A percentile compares a stretch with the other conserved stretches of the same genome.
These are phyloP conservation scores for Ephialtes manifestator DNA, from an alignment of 2,888 invertebrate species.

Conservation along the genomic window DNA sequence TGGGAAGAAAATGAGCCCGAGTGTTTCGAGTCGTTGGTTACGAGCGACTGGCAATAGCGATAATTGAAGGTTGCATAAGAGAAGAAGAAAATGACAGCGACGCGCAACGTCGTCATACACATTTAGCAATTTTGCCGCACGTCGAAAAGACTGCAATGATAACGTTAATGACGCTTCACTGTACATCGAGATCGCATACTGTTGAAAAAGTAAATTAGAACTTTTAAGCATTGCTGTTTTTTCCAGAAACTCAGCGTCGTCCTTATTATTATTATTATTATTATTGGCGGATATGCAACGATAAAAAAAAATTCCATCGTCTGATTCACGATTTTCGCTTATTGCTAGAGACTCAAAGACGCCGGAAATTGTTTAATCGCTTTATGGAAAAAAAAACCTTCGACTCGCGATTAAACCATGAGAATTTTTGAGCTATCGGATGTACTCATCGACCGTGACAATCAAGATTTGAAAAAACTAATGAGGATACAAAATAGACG, in stretches of 20 bases:
- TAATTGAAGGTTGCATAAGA: conserved; percentile 69
- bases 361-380: neutral
- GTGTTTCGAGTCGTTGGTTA: conserved; percentile 18
- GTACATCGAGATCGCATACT: neutral
- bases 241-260: neutral
- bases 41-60: conserved; percentile 35
- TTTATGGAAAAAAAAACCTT: conserved; percentile 34
- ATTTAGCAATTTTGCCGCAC: conserved; percentile 66
- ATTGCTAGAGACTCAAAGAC: neutral
- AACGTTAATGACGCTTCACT: conserved; percentile 1
- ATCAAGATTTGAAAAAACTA: conserved; percentile 38
- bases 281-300: neutral
- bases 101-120: conserved; percentile 74
- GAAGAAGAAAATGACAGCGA: conserved; percentile 67
- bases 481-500: neutral
- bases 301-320: neutral
- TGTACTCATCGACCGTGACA: conserved; percentile 58
- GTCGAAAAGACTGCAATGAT: conserved; percentile 28
- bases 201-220: conserved; percentile 33
- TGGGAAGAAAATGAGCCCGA: conserved; percentile 9
- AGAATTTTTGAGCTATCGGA: conserved; percentile 50
- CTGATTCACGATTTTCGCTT: neutral
- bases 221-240: neutral
- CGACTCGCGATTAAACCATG: conserved; percentile 27
- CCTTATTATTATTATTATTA: too few relatives aligned